Evolutionary conservation across 2,797 vertebrate species (phyloP), one percentile per base, ranked within the genome.

Genomic region (Catostomus latipinnis): DNA sequence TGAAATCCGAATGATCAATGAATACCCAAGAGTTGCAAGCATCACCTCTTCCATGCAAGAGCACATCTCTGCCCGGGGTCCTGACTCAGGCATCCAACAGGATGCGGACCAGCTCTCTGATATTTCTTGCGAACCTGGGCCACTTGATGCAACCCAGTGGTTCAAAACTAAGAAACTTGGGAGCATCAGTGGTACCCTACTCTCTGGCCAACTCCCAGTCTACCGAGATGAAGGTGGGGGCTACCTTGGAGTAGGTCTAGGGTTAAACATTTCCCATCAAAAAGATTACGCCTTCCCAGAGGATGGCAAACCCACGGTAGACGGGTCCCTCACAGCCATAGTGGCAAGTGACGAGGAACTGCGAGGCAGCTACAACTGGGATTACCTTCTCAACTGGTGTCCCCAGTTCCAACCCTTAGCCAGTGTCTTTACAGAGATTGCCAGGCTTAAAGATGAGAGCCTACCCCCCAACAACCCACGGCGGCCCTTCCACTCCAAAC

Each of bases 1-100:
- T 0, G 98, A 99, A 90, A 99, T 99, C 81, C 94, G 98, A 54
- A 99, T 99, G 98, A 99, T 99, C 85, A 99, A 99, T 0, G 98
- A 99, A 84, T 97, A 98, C 79, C 98, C 98, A 0, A 95, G 97
- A 0, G 96, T 98, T 45, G 96, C 98, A 79, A 98, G 97, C 78
- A 96, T 98, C 86, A 96, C 96, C 0, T 96, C 97, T 0, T 98
- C 98, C 70, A 95, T 98, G 95, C 96, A 97, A 86, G 96, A 97
- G 81, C 96, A 97, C 88, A 95, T 97, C n/a, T 95, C 96, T 0
- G 96, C 97, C 82, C 94, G 98, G 0, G 98, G 98, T 60, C 98
- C 98, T 0, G 98, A 99, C 86, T 99, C 98, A 0, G 98, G 98
- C 71, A 99, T 99, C 87, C 98, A 99, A 91, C 97, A 98, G 80